Base-by-base conservation (phyloP, 2,797 vertebrate species). In the Danio albolineatus region DNA sequence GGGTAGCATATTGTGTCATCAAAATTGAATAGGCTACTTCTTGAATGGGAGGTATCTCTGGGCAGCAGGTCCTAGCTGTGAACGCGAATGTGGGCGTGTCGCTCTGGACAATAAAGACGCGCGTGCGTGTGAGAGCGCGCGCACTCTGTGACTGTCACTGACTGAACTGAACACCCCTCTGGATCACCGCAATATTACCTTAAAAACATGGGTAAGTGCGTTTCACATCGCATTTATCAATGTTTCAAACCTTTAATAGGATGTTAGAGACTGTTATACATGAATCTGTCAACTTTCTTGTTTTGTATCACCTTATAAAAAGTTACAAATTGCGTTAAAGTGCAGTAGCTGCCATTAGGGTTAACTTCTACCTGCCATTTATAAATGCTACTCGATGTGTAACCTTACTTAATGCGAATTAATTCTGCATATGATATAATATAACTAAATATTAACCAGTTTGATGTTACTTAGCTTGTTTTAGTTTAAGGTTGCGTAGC, bases 181-280 rank as follows among this genome's bases (percentile, higher is more conserved):
- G 73, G 57, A 74, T 6, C 62, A 36, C 19, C 5, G 21, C 41
- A 39, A 10, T 36, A n/a, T 10, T 21, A 12, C 17, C 44, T 8
- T 10, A 54, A 49, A 62, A 56, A 57, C 51, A 77, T 77, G 75
- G 75, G 75, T 77, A 77, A 67, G 75, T 46, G 38, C 12, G 3
- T 66, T 39, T 36, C 17, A 41, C 48, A 43, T 36, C 41, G 2
- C 17, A 41, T 41, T 10, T 7, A 7, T 19, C 9, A 10, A 2
- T 39, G 17, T 10, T 44, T 8, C 10, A 14, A 36, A 54, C 36
- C 12, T 4, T 51, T 6, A 51, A 49, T 5, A n/a, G 36, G 8
- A 7, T 48, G 9, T 21, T 8, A 10, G 1, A 19, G 13, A 36
- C 28, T 36, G 17, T 1, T 72, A 16, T 5, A n/a, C 7, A 54